Evolutionary conservation across 2,888 invertebrate genomes (phyloP).

Genomic region (Ischnus inquisitorius): DNA sequence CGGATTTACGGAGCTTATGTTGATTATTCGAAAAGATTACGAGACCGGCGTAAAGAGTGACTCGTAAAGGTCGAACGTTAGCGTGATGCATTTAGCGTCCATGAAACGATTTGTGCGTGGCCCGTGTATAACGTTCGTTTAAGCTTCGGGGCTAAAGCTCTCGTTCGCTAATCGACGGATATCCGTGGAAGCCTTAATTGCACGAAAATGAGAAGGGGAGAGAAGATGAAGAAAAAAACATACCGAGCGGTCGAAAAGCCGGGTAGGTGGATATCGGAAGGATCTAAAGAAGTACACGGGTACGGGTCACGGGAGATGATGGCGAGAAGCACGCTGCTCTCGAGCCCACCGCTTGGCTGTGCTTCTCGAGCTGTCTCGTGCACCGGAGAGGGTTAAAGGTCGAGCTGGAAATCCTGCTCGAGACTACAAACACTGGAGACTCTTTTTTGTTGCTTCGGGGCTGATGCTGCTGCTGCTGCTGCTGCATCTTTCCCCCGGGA

Average conservation of each 20-base stretch:
- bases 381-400: conserved; percentile 40
- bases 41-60: background rate
- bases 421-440: conserved; percentile 23
- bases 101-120: conserved; percentile 37
- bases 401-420: conserved; percentile 46
- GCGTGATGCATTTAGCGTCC: conserved; percentile 24
- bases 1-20: background rate
- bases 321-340: conserved; percentile 27
- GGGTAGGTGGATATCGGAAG: conserved; percentile 72
- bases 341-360: background rate
- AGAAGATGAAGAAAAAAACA: background rate
- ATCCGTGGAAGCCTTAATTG: conserved; percentile 73
- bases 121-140: conserved; percentile 34
- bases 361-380: conserved; percentile 27
- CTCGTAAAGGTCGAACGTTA: conserved; percentile 35
- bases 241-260: conserved; percentile 70
- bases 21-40: background rate
- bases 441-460: background rate
- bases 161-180: conserved; percentile 70
- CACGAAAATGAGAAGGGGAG: conserved; percentile 37
- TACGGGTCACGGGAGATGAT: conserved; percentile 74
- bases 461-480: background rate
- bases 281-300: conserved; percentile 74
- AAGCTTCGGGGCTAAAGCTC: conserved; percentile 17
- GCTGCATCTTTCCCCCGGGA: conserved; percentile 34